Base-by-base conservation (phyloP, 2,797 vertebrate species). In the Hybognathus amarus region DNA sequence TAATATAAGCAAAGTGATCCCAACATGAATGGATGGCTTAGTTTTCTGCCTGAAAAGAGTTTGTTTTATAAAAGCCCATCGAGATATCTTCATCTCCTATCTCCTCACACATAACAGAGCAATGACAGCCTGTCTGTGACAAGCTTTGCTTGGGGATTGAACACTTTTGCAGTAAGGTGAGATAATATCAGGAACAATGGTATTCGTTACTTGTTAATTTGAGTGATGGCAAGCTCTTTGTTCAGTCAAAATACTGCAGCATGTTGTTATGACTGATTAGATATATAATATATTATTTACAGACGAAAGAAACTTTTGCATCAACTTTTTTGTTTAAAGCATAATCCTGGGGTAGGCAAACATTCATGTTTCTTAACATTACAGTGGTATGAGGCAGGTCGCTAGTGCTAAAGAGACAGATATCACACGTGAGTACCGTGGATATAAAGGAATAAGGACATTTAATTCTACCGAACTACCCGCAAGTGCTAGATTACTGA, bases 151-250 rank as follows among this genome's bases (percentile, higher is more conserved):
- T 36, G 36, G 42, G 47, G 61, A 85, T 79, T 56, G 38, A 85
- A 76, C 47, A 27, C 63, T 66, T 75, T 80, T 77, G 38, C 63
- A 74, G 66, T 45, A n/a, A 64, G 56, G 67, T 66, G 66, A 71
- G 84, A 73, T 85, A 54, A 42, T 50, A 66, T 74, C 59, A 18
- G 15, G 30, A 76, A 36, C 64, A 73, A 33, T 30, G 20, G 33
- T 24, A 64, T 69, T 54, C 33, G 2, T 47, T 52, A 73, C 68
- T 83, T 81, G 50, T 75, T 84, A 73, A 82, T 85, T 70, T 85
- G 61, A 87, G 40, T 73, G 67, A 70, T 59, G 70, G 42, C n/a
- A 6, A 86, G 54, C 11, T 9, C 76, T 73, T 73, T 84, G 54
- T 64, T 74, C 38, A 27, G 52, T 50, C 40, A 56, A 59, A 85